Evolutionary conservation across 2,888 invertebrate genomes (phyloP).

Genomic region (Campoplex capitator): DNA sequence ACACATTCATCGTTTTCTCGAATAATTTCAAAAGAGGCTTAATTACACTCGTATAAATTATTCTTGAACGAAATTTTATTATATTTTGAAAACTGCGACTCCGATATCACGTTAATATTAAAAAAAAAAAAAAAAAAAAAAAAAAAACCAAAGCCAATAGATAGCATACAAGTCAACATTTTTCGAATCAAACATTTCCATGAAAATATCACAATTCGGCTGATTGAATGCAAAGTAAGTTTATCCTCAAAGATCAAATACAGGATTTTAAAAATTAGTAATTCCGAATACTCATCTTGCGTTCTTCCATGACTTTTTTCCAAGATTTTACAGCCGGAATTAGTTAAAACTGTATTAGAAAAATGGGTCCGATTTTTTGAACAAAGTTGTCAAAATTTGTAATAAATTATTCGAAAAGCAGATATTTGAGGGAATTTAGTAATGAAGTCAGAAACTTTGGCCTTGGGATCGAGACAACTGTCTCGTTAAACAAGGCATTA

Average conservation of each 20-base stretch:
- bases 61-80: background rate
- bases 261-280: too few species aligned
- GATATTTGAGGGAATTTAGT: background rate
- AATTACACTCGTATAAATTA: constrained; percentile 7
- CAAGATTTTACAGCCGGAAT: background rate
- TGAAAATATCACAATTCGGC: too few species aligned
- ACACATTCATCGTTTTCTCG: constrained; percentile 49
- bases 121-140: too few species aligned
- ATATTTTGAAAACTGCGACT: background rate
- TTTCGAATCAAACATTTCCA: too few species aligned
- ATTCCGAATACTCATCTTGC: too few species aligned
- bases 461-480: constrained; percentile 48
- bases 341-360: background rate
- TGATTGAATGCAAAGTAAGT: too few species aligned
- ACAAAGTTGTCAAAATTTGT: background rate
- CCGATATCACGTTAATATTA: background rate
- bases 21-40: constrained; percentile 24
- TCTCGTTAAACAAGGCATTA: constrained; percentile 48
- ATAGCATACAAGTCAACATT: too few species aligned
- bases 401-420: background rate
- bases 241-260: background rate
- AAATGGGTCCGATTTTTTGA: background rate
- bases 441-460: background rate
- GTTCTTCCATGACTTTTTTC: too few species aligned
- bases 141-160: too few species aligned